Base-by-base conservation (phyloP, 2,797 vertebrate genomes). In the Hoplostethus atlanticus region DNA sequence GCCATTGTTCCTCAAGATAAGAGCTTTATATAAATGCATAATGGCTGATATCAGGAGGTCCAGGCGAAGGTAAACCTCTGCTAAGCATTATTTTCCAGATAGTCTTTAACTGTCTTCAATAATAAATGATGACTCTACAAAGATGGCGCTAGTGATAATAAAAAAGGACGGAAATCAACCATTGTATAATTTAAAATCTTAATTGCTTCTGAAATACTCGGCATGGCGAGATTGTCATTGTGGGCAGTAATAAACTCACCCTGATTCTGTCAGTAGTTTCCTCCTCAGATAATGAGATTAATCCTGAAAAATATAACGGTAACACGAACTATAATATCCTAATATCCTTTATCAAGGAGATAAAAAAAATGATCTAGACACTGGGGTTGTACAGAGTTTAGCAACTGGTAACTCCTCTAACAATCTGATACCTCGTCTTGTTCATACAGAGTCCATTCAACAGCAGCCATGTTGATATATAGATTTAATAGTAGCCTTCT, bases 111-210 rank as follows among this genome's bases (percentile, higher is more conserved):
- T 64, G 60, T 65, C 63, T 55, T 64, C 21, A 74, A 54, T 71
- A 65, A 54, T 17, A 15, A 53, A 15, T 44, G 4, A 42, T 36
- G 55, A 63, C 15, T 54, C 34, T 28, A 46, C 51, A 46, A 28
- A 66, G 52, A 54, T 34, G 38, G 40, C 40, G 9, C 40, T 42
- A 10, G 17, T 6, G 42, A 70, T 68, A 71, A 71, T 9, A 5
- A 31, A 46, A 47, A 50, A 51, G 58, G 58, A 64, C 38, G 60
- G 31, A 62, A 71, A 55, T 25, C 56, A 58, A 59, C 44, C 46
- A 38, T 44, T 76, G 47, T 56, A 38, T 21, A 52, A 87, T 87
- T 80, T 73, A 3, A 36, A 77, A 85, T 84, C 81, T 79, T 81
- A 83, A 86, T 76, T 79, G 72, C 63, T 47, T 83, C 56, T 69